phyloP scores from a whole-genome alignment of 2,888 invertebrate species.

The Rhimphoctona megacephalus region DNA sequence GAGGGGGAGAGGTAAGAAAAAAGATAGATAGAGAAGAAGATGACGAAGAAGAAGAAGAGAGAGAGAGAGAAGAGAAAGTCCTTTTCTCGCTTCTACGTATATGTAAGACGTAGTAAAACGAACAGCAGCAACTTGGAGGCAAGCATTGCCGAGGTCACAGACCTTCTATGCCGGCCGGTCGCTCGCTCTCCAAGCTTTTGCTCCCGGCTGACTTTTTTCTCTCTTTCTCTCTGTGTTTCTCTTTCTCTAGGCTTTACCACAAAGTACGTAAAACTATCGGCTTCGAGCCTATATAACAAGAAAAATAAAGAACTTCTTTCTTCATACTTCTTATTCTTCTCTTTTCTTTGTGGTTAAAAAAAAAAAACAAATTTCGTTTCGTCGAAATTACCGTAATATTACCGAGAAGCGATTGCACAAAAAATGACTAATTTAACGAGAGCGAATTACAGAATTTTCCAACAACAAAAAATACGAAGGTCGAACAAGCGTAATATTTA shows the following conservation, averaged over 20 bases:
- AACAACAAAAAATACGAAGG: not conserved
- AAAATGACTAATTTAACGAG: not conserved
- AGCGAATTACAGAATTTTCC: not conserved
- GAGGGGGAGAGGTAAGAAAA: not conserved
- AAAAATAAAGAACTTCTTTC: conserved; percentile 33
- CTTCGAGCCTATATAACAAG: conserved; percentile 3
- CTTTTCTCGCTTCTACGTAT: conserved; percentile 39
- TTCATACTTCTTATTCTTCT: not conserved
- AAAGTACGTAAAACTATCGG: conserved; percentile 44
- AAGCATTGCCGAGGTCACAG: conserved; percentile 82
- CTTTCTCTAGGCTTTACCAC: conserved; percentile 25
- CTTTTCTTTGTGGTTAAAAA: not conserved
- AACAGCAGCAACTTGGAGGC: conserved; percentile 66
- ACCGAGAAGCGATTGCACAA: not conserved
- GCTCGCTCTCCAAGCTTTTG: conserved; percentile 73
- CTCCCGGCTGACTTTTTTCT: conserved; percentile 60
- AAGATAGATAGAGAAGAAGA: conserved; percentile 6
- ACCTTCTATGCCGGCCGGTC: conserved; percentile 82
- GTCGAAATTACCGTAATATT: not conserved
- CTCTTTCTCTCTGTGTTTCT: conserved; percentile 51
- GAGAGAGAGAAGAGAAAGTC: conserved; percentile 25
- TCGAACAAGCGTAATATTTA: not conserved
- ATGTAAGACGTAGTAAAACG: conserved; percentile 64
- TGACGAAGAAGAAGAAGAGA: not conserved
- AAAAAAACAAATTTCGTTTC: not conserved